These are phyloP conservation scores for Anableps anableps DNA, from an alignment of 2,797 vertebrate genomes.

Conservation along the genomic window DNA sequence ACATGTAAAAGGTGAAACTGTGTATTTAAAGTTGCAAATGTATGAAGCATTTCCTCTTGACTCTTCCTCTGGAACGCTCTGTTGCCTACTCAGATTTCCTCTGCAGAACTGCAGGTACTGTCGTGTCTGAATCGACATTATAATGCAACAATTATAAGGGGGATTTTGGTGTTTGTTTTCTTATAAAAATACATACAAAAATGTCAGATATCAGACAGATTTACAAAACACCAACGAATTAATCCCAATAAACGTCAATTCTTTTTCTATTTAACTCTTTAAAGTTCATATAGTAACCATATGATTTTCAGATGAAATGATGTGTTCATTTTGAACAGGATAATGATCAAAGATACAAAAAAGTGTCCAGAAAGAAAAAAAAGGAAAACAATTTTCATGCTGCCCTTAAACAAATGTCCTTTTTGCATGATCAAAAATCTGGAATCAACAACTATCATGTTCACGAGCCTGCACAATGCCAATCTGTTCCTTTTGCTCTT, in stretches of 20 bases:
- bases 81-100: background rate
- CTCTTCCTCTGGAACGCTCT: background rate
- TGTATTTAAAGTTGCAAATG: background rate
- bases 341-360: background rate
- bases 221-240: background rate
- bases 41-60: background rate
- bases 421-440: background rate
- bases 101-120: background rate
- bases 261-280: background rate
- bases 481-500: background rate
- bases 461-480: background rate
- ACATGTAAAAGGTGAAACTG: background rate
- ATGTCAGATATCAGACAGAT: background rate
- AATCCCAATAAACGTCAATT: background rate
- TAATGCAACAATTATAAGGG: background rate
- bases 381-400: background rate
- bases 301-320: background rate
- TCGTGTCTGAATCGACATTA: background rate
- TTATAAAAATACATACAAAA: background rate
- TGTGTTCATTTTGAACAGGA: background rate
- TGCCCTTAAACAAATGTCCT: background rate
- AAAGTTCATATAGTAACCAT: background rate
- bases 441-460: background rate
- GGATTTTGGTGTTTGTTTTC: background rate
- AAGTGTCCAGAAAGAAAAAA: background rate